These are phyloP conservation scores for Chroicocephalus ridibundus DNA, from an alignment of 2,113 vertebrate species.

Conservation along the genomic window DNA sequence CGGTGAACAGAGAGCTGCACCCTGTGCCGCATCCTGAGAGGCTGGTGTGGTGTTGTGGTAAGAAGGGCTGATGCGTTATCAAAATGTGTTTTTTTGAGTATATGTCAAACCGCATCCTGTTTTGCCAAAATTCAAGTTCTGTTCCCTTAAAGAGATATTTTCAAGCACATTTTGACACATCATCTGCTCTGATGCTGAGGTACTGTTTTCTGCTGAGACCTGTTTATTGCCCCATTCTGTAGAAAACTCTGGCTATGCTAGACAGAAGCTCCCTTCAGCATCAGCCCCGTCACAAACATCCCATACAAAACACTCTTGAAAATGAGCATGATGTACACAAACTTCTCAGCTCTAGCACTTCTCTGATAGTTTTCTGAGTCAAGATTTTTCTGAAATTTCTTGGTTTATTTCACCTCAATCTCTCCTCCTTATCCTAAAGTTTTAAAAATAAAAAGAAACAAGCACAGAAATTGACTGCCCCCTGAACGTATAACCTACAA, in stretches of 20 bases:
- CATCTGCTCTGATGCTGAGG: background rate
- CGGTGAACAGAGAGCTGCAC: background rate
- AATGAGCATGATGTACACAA: constrained; percentile 37
- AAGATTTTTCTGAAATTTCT: background rate
- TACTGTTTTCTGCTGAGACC: background rate
- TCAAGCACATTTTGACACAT: background rate
- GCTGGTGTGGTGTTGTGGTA: background rate
- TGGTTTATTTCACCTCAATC: background rate
- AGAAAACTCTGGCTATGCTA: background rate
- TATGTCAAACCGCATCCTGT: constrained; percentile 80
- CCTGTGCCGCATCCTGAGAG: constrained; percentile 10
- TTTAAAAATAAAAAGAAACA: background rate
- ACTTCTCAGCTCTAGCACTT: background rate
- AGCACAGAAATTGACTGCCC: background rate
- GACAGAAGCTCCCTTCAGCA: background rate
- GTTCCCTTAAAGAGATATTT: background rate
- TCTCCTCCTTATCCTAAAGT: background rate
- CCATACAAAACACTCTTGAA: constrained; percentile 43
- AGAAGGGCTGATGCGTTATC: background rate
- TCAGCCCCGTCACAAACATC: background rate
- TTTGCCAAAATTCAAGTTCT: constrained; percentile 43
- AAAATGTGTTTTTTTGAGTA: background rate
- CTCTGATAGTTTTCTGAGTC: background rate
- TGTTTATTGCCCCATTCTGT: background rate
- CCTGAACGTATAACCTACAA: background rate